Base-by-base conservation (phyloP, 2,888 invertebrate species). In the Aphrophora alni region DNA sequence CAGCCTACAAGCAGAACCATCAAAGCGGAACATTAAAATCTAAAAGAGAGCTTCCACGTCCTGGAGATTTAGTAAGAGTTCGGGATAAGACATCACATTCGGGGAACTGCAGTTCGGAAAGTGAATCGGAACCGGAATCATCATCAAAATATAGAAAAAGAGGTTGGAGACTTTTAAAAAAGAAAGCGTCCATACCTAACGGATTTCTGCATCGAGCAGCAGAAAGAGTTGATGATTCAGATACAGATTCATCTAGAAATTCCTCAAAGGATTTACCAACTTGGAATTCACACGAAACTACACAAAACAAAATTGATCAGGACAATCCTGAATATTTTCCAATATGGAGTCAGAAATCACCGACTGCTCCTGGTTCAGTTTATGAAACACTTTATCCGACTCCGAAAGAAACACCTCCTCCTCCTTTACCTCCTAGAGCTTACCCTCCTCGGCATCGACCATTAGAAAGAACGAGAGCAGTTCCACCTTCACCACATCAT, bases 391-490 rank as follows among this genome's bases (percentile, higher is more conserved):
- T 86, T 25, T 86, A 85, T 82, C 85, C 85, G 27, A 78, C 86
- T 83, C 80, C 86, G 5, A 78, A 25, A 68, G 84, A 85, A 44
- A 84, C 84, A 12, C 85, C 86, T 80, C 91, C 93, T 68, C 95
- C 95, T 51, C 93, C 93, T 25, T 88, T 95, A 84, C 95, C 95
- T 71, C 95, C 95, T 38, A 79, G 81, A 82, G 75, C 84, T 79
- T 75, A 83, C 83, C 38, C 83, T 79, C 84, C 85, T 26, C 88
- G 92, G 38, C 96, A 96, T 88, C 92, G 93, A 84, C 95, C 96
- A 14, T 89, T 96, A 83, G 95, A 96, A 86, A 90, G 95, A 83
- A 93, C 92, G 0, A 89, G 89, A 85, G 91, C 90, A 69, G 86
- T 90, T 86, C 87, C 89, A 87, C 84, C 89, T 75, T 81, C 82